phyloP scores from a whole-genome alignment of 1,140 invertebrate genomes.

The Neelides sp. region DNA sequence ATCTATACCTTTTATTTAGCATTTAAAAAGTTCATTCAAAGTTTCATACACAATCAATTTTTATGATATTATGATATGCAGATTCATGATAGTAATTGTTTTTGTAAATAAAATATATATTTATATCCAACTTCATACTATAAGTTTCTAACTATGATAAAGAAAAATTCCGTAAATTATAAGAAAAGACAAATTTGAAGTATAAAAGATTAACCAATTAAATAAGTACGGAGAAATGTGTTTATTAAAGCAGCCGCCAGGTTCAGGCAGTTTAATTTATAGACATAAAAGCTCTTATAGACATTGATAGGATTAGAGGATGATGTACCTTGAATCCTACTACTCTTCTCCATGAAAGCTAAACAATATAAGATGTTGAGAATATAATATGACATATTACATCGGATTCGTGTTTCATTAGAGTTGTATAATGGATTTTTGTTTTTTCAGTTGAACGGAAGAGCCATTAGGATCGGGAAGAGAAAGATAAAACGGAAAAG shows the following conservation, averaged over 20 bases:
- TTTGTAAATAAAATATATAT: no score
- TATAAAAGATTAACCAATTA: neutral
- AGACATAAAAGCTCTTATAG: neutral
- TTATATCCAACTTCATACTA: no score
- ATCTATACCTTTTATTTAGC: no score
- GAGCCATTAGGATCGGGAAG: no score
- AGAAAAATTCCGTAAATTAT: neutral
- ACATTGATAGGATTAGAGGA: neutral
- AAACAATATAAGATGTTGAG: constrained; percentile 27
- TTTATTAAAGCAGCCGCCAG: constrained; percentile 1
- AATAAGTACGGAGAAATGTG: neutral
- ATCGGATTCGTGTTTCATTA: neutral
- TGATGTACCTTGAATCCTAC: constrained; percentile 38
- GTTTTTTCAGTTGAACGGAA: no score
- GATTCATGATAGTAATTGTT: no score
- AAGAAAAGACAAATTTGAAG: neutral
- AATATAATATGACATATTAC: neutral
- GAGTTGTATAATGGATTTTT: no score
- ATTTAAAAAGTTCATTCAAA: no score
- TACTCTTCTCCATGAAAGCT: constrained; percentile 45
- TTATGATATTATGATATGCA: no score
- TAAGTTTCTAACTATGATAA: no score
- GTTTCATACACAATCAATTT: no score
- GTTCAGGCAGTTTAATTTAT: neutral
- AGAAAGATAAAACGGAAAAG: no score